A percentile compares a stretch with the other conserved stretches of the same genome.
These are phyloP conservation scores for Leucophenga montana DNA, from an alignment of 2,888 invertebrate genomes.

Conservation along the genomic window DNA sequence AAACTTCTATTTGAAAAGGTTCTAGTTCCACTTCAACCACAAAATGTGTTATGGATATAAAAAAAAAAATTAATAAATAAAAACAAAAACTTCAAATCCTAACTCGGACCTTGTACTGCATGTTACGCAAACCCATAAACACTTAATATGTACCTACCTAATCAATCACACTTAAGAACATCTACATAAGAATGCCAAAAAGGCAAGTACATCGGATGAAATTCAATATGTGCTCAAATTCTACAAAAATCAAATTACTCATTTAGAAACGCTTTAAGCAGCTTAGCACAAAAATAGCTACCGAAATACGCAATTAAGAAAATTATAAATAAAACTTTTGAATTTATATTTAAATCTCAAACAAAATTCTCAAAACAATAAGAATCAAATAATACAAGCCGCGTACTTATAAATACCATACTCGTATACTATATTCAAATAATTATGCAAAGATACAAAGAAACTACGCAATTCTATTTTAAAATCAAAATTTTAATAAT, in stretches of 20 bases:
- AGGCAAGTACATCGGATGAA: neutral
- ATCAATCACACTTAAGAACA: too few relatives aligned
- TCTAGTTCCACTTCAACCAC: too few relatives aligned
- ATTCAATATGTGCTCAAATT: slow-evolving; percentile 1
- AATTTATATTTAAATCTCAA: neutral
- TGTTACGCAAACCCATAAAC: too few relatives aligned
- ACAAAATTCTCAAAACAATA: neutral
- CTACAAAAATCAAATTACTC: slow-evolving; percentile 1
- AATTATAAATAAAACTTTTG: slow-evolving; percentile 16
- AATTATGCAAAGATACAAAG: slow-evolving; percentile 16
- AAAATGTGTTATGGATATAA: too few relatives aligned
- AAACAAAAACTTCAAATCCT: too few relatives aligned
- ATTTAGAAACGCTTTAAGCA: slow-evolving; percentile 18
- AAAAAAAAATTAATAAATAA: too few relatives aligned
- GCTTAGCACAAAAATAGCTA: slow-evolving; percentile 7
- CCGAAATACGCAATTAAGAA: slow-evolving; percentile 21
- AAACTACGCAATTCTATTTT: slow-evolving; percentile 50
- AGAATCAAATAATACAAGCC: neutral
- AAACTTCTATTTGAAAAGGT: too few relatives aligned
- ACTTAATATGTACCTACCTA: too few relatives aligned
- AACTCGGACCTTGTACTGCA: too few relatives aligned
- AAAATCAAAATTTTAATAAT: slow-evolving; percentile 44
- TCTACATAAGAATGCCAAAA: too few relatives aligned
- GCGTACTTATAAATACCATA: too few relatives aligned
- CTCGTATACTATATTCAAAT: too few relatives aligned